phyloP scores from a whole-genome alignment of 1,140 invertebrate genomes.

The Hetaerina americana region DNA sequence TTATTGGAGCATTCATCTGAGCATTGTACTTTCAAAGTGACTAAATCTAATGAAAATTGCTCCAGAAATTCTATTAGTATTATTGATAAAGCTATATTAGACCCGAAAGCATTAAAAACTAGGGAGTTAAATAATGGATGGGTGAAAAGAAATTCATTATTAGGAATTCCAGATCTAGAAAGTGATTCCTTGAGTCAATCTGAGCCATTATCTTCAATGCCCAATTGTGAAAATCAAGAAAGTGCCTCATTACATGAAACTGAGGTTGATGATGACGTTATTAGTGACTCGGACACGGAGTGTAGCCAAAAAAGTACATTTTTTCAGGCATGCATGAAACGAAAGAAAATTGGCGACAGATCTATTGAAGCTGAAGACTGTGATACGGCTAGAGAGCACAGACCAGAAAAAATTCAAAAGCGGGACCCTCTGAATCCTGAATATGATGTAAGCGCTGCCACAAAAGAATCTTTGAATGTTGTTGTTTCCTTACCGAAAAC shows the following conservation, averaged over 20 bases:
- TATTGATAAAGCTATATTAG: background rate
- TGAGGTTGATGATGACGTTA: background rate
- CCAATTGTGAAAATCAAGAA: background rate
- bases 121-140: slow-evolving; percentile 38
- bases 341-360: background rate
- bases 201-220: background rate
- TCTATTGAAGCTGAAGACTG: background rate
- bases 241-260: background rate
- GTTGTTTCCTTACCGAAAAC: background rate
- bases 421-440: slow-evolving; percentile 53
- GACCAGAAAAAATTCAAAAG: background rate
- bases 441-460: slow-evolving; percentile 78
- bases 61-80: background rate
- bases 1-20: too few species aligned
- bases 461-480: slow-evolving; percentile 71
- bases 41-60: slow-evolving; percentile 25
- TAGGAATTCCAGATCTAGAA: background rate
- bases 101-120: slow-evolving; percentile 4
- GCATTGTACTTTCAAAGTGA: slow-evolving; percentile 24
- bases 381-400: background rate
- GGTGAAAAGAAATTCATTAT: slow-evolving; percentile 26
- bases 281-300: slow-evolving; percentile 1
- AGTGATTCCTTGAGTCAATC: too few species aligned
- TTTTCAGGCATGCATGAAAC: background rate
- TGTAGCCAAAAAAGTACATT: background rate